Conservation (phyloP, 2,797 vertebrate genomes). For the Bryconaethiops microstoma region DNA sequence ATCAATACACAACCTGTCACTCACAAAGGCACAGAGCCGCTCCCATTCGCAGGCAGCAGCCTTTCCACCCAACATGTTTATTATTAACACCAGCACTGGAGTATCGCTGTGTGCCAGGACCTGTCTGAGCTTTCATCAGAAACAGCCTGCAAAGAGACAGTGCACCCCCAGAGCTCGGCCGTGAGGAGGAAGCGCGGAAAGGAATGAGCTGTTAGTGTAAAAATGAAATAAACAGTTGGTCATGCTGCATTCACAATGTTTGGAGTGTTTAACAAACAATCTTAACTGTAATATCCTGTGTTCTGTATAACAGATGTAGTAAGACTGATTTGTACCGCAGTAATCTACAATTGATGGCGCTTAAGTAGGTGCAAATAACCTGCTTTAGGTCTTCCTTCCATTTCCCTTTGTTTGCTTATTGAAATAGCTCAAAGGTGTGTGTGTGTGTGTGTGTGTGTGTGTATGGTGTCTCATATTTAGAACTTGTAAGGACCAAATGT, state of each 20-base stretch:
- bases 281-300: conserved; percentile 16
- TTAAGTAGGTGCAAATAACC: conserved; percentile 25
- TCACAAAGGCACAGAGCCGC: conserved; percentile 25
- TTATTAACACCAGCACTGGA: conserved; percentile 57
- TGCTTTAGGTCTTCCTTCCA: conserved; percentile 7
- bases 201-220: conserved; percentile 32
- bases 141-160: conserved; percentile 48
- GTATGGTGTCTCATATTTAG: background rate
- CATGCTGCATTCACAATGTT: background rate
- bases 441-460: conserved; percentile 16
- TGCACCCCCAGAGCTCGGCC: conserved; percentile 15
- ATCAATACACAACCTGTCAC: conserved; percentile 55
- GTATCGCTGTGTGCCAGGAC: conserved; percentile 48
- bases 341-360: conserved; percentile 1
- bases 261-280: background rate
- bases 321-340: conserved; percentile 17
- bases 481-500: too few species aligned
- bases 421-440: background rate
- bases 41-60: conserved; percentile 25
- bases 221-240: conserved; percentile 14
- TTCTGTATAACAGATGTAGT: conserved; percentile 9
- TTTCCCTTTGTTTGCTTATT: conserved; percentile 24
- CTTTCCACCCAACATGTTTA: conserved; percentile 38
- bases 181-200: background rate
- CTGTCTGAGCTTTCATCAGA: conserved; percentile 50